A percentile compares a stretch with the other conserved stretches of the same genome.
These are phyloP conservation scores for Pemphigus obesinymphae DNA, from an alignment of 1,140 invertebrate genomes.

Conservation along the genomic window DNA sequence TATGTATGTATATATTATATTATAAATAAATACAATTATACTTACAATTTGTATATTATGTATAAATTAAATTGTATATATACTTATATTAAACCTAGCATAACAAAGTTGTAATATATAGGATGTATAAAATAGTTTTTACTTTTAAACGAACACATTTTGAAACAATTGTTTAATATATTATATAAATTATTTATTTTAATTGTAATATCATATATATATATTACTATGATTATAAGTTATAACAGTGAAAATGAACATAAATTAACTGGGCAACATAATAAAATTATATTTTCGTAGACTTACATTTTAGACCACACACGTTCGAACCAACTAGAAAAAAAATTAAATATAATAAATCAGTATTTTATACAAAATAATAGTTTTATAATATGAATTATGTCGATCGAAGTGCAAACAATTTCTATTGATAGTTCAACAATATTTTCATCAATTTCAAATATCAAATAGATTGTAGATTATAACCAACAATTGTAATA, in stretches of 20 bases:
- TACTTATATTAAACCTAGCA: background rate
- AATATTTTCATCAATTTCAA: too few species aligned
- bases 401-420: too few species aligned
- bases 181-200: background rate
- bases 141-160: conserved; percentile 33
- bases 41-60: background rate
- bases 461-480: too few species aligned
- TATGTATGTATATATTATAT: background rate
- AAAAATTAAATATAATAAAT: background rate
- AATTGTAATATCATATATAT: background rate
- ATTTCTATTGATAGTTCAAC: too few species aligned
- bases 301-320: background rate
- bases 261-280: background rate
- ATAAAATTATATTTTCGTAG: background rate
- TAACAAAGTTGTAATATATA: conserved; percentile 29
- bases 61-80: background rate
- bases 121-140: conserved; percentile 27
- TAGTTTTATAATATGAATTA: too few species aligned
- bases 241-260: background rate
- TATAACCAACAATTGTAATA: too few species aligned
- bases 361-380: background rate
- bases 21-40: too few species aligned
- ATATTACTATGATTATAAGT: background rate
- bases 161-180: background rate
- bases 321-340: background rate